A percentile compares a stretch with the other conserved stretches of the same genome.
Conservation (phyloP, 2,888 invertebrate species). For the Yponomeuta malinellus region DNA sequence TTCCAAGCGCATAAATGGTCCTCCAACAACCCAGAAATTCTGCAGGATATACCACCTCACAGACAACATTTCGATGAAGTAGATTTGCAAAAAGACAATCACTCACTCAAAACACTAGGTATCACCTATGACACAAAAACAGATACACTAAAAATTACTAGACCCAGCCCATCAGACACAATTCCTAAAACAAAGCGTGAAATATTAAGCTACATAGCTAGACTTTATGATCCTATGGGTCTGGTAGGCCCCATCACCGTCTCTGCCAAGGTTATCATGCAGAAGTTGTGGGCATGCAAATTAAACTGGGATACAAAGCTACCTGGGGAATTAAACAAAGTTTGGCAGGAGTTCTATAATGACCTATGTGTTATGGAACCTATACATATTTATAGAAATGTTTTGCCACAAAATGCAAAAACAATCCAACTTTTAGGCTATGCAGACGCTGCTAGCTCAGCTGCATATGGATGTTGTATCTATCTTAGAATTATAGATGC, state of each 20-base stretch:
- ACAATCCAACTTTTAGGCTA: conserved; percentile 20
- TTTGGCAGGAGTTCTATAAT: neutral
- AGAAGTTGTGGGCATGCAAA: conserved; percentile 1
- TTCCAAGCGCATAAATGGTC: conserved; percentile 11
- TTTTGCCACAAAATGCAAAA: neutral
- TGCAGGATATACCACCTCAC: neutral
- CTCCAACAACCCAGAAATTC: conserved; percentile 3
- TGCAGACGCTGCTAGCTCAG: conserved; percentile 21
- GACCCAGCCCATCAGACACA: neutral
- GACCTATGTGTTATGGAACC: conserved; percentile 18
- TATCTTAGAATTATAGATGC: conserved; percentile 20
- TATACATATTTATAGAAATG: conserved; percentile 13
- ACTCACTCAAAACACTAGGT: conserved; percentile 6
- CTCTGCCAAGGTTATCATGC: neutral
- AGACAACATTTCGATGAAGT: neutral
- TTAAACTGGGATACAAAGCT: neutral
- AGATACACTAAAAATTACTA: neutral
- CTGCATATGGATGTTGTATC: conserved; percentile 22
- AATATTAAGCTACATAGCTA: conserved; percentile 12
- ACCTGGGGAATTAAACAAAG: neutral
- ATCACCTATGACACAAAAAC: neutral
- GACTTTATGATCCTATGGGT: conserved; percentile 12
- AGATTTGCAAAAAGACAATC: conserved; percentile 4
- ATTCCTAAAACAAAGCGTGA: conserved; percentile 8
- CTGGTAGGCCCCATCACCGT: conserved; percentile 8